Evolutionary conservation across 2,888 invertebrate species (phyloP).

Genomic region (Urechis unicinctus): DNA sequence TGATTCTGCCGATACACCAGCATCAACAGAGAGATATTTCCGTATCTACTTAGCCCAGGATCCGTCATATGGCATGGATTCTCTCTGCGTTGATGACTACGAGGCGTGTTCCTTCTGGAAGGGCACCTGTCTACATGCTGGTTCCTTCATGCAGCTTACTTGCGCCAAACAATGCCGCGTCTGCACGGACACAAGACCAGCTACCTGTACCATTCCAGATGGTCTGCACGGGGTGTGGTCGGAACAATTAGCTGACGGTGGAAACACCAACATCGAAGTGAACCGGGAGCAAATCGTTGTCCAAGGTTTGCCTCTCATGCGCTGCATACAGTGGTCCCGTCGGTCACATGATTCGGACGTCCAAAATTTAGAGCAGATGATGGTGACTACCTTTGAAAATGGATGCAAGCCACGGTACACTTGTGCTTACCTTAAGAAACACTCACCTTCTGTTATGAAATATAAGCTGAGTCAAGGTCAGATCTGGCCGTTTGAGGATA

Average conservation of each 20-base stretch:
- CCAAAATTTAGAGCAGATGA: constrained; percentile 9
- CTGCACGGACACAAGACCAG: constrained; percentile 13
- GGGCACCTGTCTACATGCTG: constrained; percentile 8
- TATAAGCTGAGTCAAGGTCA: constrained; percentile 12
- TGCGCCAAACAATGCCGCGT: constrained; percentile 16
- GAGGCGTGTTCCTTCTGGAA: constrained; percentile 10
- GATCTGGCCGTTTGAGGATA: constrained; percentile 15
- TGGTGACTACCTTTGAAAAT: constrained; percentile 16
- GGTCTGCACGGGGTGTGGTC: constrained; percentile 12
- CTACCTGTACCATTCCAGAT: constrained; percentile 6
- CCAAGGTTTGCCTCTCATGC: constrained; percentile 1
- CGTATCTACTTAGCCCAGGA: constrained; percentile 8
- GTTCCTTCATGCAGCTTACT: constrained; percentile 7
- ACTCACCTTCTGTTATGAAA: constrained; percentile 9
- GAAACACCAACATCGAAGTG: constrained; percentile 1
- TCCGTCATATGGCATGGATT: not conserved
- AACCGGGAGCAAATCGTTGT: not conserved
- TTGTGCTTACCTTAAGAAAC: constrained; percentile 15
- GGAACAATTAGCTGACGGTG: constrained; percentile 2
- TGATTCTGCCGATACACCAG: not conserved
- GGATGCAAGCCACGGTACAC: constrained; percentile 20
- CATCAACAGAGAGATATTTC: constrained; percentile 7
- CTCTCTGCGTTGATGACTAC: constrained; percentile 18
- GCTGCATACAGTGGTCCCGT: constrained; percentile 14
- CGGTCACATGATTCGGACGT: not conserved